Evolutionary conservation across 2,888 invertebrate species (phyloP).

Genomic region (Melanostoma mellinum): DNA sequence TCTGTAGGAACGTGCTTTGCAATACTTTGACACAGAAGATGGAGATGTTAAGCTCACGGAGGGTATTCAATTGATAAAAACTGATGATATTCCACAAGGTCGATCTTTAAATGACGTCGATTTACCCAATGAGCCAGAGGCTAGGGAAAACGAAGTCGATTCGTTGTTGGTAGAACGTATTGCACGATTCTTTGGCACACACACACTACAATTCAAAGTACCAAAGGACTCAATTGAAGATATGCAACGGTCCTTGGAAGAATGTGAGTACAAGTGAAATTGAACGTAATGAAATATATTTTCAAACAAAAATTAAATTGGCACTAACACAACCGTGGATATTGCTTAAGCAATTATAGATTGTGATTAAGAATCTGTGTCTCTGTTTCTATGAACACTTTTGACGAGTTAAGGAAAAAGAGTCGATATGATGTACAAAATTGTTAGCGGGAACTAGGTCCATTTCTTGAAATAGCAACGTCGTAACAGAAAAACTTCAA

Average conservation of each 20-base stretch:
- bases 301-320: too few species aligned
- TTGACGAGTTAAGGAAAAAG: too few species aligned
- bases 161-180: constrained; percentile 89
- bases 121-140: constrained; percentile 88
- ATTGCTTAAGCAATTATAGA: too few species aligned
- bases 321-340: too few species aligned
- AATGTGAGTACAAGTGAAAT: constrained; percentile 85
- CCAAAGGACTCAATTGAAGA: constrained; percentile 88
- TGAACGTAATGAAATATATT: neutral
- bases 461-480: too few species aligned
- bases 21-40: constrained; percentile 86
- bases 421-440: too few species aligned
- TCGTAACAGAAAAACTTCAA: too few species aligned
- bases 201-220: constrained; percentile 91
- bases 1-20: constrained; percentile 87
- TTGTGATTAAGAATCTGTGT: too few species aligned
- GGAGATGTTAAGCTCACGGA: constrained; percentile 85
- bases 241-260: constrained; percentile 90
- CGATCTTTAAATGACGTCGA: constrained; percentile 86
- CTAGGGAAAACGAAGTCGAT: constrained; percentile 88
- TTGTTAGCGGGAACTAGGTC: too few species aligned
- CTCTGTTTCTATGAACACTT: too few species aligned
- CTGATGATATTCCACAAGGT: constrained; percentile 84
- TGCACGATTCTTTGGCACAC: constrained; percentile 89
- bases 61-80: constrained; percentile 84